Conservation (phyloP, 2,888 invertebrate genomes). For the Halictus ligatus region DNA sequence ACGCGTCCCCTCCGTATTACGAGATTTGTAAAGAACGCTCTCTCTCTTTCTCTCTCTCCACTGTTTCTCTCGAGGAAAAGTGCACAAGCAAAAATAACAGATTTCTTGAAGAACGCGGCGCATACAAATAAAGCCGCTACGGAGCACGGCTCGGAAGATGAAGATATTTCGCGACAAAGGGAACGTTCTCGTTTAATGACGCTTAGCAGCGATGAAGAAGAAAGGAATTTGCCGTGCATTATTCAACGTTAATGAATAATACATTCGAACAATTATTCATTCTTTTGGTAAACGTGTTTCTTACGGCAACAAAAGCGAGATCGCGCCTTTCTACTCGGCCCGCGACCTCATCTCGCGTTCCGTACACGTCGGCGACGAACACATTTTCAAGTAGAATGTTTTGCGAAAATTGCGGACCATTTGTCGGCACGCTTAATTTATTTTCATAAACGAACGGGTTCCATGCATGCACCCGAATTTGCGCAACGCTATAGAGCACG, state of each 20-base stretch:
- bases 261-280: constrained; percentile 1
- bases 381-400: background rate
- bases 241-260: constrained; percentile 10
- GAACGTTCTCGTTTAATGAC: background rate
- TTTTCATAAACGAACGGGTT: background rate
- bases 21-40: background rate
- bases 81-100: background rate
- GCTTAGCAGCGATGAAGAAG: constrained; percentile 4
- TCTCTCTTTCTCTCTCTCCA: background rate
- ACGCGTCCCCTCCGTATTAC: background rate
- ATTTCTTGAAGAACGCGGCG: constrained; percentile 1
- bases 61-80: too few relatives aligned
- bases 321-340: background rate
- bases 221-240: background rate
- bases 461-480: background rate
- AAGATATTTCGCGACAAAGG: constrained; percentile 6
- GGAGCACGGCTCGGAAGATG: background rate
- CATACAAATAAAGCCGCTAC: background rate
- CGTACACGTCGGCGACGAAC: background rate
- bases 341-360: background rate
- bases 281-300: background rate
- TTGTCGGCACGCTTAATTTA: background rate
- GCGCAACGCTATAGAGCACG: too few relatives aligned
- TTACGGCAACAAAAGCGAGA: constrained; percentile 4
- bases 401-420: background rate